These are phyloP conservation scores for Tinea semifulvella DNA, from an alignment of 2,888 invertebrate genomes.

Conservation along the genomic window DNA sequence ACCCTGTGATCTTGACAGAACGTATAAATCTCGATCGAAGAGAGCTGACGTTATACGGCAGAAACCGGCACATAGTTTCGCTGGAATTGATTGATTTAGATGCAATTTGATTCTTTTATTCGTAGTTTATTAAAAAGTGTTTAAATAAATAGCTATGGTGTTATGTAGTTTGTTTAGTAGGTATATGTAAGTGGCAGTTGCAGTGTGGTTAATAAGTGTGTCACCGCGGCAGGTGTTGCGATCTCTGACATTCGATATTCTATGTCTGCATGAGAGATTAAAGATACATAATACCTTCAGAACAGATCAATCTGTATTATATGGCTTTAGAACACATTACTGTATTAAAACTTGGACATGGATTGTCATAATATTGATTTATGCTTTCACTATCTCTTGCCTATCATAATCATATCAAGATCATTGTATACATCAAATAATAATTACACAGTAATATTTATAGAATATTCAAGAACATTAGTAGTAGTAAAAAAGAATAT, in stretches of 20 bases:
- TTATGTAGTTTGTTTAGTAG: background rate
- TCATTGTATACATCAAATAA: no score
- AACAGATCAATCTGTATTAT: background rate
- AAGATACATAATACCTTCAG: background rate
- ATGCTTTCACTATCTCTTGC: no score
- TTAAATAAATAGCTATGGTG: background rate
- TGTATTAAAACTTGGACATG: no score
- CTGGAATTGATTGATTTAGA: background rate
- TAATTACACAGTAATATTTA: no score
- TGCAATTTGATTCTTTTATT: background rate
- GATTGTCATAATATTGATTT: no score
- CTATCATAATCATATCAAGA: no score
- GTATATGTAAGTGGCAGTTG: no score
- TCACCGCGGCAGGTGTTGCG: constrained; percentile 4
- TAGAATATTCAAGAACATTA: no score
- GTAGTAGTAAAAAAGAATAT: no score
- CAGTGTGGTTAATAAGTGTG: background rate
- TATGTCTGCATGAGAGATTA: constrained; percentile 10
- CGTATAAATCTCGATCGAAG: background rate
- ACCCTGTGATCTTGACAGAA: background rate
- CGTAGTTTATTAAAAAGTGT: background rate
- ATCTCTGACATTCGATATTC: constrained; percentile 7
- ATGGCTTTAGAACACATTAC: no score
- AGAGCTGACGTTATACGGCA: constrained; percentile 22
- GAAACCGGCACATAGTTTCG: constrained; percentile 46